Percentiles rank a stretch among this genome's conserved stretches.
phyloP scores from a whole-genome alignment of 2,888 invertebrate species.

The Uropetala carovei region DNA sequence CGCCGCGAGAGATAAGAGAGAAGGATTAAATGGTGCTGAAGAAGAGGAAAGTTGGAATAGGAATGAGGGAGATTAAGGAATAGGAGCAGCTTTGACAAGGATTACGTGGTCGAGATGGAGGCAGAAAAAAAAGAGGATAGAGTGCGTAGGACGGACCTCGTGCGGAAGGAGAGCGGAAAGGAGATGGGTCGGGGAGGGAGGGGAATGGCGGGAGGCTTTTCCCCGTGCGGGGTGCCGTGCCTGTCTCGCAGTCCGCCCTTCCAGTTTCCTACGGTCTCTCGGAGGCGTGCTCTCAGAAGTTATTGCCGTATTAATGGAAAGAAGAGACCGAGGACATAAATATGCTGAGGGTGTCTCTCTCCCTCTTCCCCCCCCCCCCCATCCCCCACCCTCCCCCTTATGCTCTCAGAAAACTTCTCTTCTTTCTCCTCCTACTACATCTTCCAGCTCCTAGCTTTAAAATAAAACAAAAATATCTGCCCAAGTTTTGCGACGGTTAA shows the following conservation, averaged over 20 bases:
- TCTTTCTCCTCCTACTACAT: not conserved
- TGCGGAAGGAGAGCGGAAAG: not conserved
- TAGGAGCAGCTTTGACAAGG: not conserved
- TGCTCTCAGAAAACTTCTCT: not conserved
- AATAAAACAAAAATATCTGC: conserved; percentile 1
- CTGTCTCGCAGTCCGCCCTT: no score
- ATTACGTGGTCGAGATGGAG: not conserved
- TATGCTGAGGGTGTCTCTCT: not conserved
- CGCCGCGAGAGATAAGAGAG: not conserved
- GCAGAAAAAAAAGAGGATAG: not conserved
- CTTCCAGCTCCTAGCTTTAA: not conserved
- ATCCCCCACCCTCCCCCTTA: not conserved
- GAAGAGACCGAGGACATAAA: conserved; percentile 1
- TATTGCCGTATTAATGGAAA: conserved; percentile 25
- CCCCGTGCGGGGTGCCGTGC: no score
- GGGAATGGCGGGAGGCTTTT: no score
- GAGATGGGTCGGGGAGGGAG: not conserved
- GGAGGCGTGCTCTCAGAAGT: not conserved
- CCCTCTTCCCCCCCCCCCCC: not conserved
- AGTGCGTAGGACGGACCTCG: not conserved
- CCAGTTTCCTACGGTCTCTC: not conserved
- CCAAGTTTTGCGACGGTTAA: not conserved
- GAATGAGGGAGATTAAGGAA: conserved; percentile 15
- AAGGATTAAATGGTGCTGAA: no score
- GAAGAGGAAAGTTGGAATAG: not conserved